These are phyloP conservation scores for Neosalanx taihuensis DNA, from an alignment of 2,797 vertebrate species.

Conservation along the genomic window DNA sequence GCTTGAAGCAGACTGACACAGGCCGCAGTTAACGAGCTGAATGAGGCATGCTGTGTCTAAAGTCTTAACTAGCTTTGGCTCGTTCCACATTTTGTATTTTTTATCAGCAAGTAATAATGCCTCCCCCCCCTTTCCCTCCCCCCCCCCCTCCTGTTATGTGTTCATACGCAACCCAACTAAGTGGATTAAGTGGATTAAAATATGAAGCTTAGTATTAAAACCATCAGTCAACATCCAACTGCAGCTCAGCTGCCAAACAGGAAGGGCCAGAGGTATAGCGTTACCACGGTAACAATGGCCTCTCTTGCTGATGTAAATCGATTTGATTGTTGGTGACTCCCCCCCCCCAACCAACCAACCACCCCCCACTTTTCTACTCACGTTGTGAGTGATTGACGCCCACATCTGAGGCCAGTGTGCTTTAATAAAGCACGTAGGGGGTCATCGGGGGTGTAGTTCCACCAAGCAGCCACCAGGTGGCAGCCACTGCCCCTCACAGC, in stretches of 20 bases:
- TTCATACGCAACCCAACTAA: neutral
- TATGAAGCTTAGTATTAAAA: slow-evolving; percentile 8
- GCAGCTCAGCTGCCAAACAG: neutral
- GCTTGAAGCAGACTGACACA: too few species aligned
- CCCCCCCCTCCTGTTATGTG: neutral
- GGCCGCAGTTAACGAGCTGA: too few species aligned
- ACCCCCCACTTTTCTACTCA: too few species aligned
- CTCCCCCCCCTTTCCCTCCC: neutral
- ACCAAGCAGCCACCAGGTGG: slow-evolving; percentile 50
- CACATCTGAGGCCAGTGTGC: neutral
- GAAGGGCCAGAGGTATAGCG: too few species aligned
- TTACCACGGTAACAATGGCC: neutral
- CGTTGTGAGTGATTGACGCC: slow-evolving; percentile 1
- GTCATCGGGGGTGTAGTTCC: slow-evolving; percentile 20
- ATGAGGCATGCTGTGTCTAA: too few species aligned
- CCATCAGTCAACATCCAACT: slow-evolving; percentile 5
- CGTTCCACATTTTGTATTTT: too few species aligned
- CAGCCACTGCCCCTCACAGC: slow-evolving; percentile 48
- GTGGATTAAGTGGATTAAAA: slow-evolving; percentile 1
- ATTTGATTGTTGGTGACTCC: neutral
- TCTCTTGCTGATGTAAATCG: too few species aligned
- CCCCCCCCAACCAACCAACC: neutral
- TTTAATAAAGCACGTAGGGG: too few species aligned
- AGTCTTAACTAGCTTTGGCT: too few species aligned
- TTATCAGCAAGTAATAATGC: too few species aligned